Evolutionary conservation across 2,797 vertebrate species (phyloP), one percentile per base, ranked within the genome.

Genomic region (Sardinella longiceps): DNA sequence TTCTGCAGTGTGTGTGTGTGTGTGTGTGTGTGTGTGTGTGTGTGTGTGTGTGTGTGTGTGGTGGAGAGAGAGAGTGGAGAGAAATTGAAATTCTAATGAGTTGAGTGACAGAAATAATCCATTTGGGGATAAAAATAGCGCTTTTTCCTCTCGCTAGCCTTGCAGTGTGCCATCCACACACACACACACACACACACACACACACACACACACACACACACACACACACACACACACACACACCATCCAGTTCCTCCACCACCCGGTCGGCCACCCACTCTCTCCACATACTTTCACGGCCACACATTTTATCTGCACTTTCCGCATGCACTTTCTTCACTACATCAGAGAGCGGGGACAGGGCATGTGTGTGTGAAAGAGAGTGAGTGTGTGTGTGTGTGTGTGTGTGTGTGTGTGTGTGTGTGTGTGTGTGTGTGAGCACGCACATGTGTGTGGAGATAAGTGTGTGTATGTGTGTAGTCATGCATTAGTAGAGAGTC

Each of bases 41-140:
- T n/a, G n/a, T n/a, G n/a, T n/a, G n/a, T n/a, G n/a, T n/a, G n/a
- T n/a, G n/a, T n/a, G n/a, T n/a, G n/a, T n/a, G n/a, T n/a, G n/a
- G n/a, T n/a, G n/a, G n/a, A n/a, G n/a, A n/a, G n/a, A n/a, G n/a
- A n/a, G 66, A 74, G 66, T 30, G 66, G 66, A 37, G 66, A 37
- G 30, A 3, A 28, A 74, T 74, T 74, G 25, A 30, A 39, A 77
- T 80, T 86, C 43, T 63, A 80, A 83, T 39, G 39, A 84, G 66
- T 74, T 74, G 66, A 82, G 63, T 84, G 53, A 25, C n/a, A 80
- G 66, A 84, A 86, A 84, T 81, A 45, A 50, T 80, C 80, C 39
- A 58, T 81, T 84, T 30, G 58, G 51, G 25, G 48, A 20, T 77
- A 82, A 77, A 56, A 28, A 30, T 51, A 83, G 66, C 77, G 30